A percentile compares a stretch with the other conserved stretches of the same genome.
Evolutionary conservation across 2,888 invertebrate genomes (phyloP).

Genomic region (Diabrotica balteata): DNA sequence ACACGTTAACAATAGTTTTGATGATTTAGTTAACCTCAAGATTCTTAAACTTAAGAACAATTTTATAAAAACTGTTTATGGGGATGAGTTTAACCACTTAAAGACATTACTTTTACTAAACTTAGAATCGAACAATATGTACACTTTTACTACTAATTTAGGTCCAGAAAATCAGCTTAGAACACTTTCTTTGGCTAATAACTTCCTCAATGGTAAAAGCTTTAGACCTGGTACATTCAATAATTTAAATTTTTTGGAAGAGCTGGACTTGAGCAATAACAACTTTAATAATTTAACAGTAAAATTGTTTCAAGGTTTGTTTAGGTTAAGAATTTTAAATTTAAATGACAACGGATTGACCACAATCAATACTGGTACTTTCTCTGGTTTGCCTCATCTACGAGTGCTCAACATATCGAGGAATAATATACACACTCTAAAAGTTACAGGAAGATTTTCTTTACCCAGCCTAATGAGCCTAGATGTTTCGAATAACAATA

Average conservation of each 20-base stretch:
- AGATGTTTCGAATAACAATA: constrained; percentile 51
- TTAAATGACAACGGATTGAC: constrained; percentile 50
- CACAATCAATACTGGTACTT: constrained; percentile 49
- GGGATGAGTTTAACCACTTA: constrained; percentile 44
- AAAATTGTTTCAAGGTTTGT: constrained; percentile 49
- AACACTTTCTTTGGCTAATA: constrained; percentile 48
- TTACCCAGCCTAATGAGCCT: constrained; percentile 50
- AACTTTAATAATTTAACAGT: constrained; percentile 45
- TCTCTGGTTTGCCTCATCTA: constrained; percentile 52
- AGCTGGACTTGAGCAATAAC: constrained; percentile 49
- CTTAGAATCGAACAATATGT: constrained; percentile 48
- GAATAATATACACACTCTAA: constrained; percentile 45
- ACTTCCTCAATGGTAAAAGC: constrained; percentile 47
- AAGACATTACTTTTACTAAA: constrained; percentile 39
- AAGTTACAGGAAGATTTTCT: constrained; percentile 49
- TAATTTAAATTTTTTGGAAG: constrained; percentile 49
- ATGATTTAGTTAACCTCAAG: constrained; percentile 38
- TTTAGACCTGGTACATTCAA: constrained; percentile 45
- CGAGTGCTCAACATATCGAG: constrained; percentile 50
- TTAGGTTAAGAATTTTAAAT: constrained; percentile 48
- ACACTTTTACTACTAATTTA: constrained; percentile 43
- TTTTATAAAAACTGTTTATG: constrained; percentile 35
- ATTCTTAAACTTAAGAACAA: constrained; percentile 48
- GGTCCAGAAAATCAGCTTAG: constrained; percentile 49
- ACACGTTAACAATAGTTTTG: constrained; percentile 22